phyloP scores from a whole-genome alignment of 2,888 invertebrate species.

The Phengaris arion region DNA sequence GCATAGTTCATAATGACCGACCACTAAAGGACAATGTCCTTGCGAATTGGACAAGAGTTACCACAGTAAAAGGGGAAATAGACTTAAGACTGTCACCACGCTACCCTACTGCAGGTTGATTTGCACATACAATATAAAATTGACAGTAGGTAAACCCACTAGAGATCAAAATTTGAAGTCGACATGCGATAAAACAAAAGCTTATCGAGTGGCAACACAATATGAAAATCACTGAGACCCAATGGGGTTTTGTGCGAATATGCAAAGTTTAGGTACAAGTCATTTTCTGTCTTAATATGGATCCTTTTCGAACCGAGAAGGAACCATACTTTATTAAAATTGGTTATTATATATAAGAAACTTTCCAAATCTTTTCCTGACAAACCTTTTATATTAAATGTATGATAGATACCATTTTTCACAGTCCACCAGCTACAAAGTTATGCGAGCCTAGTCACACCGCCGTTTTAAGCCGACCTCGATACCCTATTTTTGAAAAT shows the following conservation, averaged over 20 bases:
- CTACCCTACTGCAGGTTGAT: neutral
- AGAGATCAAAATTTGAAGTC: neutral
- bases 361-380: no score
- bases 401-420: neutral
- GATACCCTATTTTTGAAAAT: neutral
- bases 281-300: neutral
- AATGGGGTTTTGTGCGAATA: neutral
- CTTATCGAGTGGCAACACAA: neutral
- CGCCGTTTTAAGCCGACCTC: constrained; percentile 16
- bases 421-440: neutral
- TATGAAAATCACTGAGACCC: neutral
- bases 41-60: no score
- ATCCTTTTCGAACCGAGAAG: neutral
- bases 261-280: neutral
- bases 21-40: no score
- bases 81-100: neutral
- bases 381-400: neutral
- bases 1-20: no score
- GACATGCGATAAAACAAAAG: neutral
- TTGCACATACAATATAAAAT: neutral
- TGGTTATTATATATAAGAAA: neutral
- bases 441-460: constrained; percentile 1
- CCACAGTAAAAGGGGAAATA: no score
- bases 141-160: neutral
- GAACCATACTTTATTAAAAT: neutral